Percentiles rank a stretch among this genome's conserved stretches.
phyloP scores from a whole-genome alignment of 2,888 invertebrate species.

The Hyposoter didymator region DNA sequence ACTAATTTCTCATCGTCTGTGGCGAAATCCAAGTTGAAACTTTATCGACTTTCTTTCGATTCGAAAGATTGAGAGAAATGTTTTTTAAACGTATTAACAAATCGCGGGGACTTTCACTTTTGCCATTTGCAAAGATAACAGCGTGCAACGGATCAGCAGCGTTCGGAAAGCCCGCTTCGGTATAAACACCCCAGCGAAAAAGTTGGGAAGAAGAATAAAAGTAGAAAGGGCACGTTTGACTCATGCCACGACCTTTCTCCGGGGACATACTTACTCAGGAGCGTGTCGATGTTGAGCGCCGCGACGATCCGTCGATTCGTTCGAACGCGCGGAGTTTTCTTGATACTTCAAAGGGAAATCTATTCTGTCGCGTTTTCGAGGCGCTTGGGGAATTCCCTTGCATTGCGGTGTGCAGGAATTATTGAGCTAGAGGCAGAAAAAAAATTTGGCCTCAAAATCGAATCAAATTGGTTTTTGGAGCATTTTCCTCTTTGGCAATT shows the following conservation, averaged over 20 bases:
- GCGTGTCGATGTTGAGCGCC: conserved; percentile 24
- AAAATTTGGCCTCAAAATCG: too few species aligned
- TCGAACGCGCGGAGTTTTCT: conserved; percentile 6
- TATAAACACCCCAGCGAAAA: conserved; percentile 31
- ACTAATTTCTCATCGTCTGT: neutral
- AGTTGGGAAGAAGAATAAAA: conserved; percentile 55
- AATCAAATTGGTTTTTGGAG: too few species aligned
- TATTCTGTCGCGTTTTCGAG: conserved; percentile 1
- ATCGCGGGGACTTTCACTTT: neutral
- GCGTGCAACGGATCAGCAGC: neutral
- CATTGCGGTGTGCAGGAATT: conserved; percentile 9
- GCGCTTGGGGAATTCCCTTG: conserved; percentile 39
- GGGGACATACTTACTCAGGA: conserved; percentile 23
- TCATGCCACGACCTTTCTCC: conserved; percentile 54
- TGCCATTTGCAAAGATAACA: neutral
- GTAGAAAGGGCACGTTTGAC: conserved; percentile 63
- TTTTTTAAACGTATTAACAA: neutral
- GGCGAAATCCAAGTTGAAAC: too few species aligned
- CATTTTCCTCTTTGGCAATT: neutral
- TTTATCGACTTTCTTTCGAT: too few species aligned
- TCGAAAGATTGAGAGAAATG: neutral
- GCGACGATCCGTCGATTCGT: conserved; percentile 9
- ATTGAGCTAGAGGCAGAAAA: conserved; percentile 18
- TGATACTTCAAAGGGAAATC: conserved; percentile 30
- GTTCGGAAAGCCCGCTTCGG: neutral